Evolutionary conservation across 2,888 invertebrate genomes (phyloP), one percentile per base, ranked within the genome.

Genomic region (Melinopterus prodromus): DNA sequence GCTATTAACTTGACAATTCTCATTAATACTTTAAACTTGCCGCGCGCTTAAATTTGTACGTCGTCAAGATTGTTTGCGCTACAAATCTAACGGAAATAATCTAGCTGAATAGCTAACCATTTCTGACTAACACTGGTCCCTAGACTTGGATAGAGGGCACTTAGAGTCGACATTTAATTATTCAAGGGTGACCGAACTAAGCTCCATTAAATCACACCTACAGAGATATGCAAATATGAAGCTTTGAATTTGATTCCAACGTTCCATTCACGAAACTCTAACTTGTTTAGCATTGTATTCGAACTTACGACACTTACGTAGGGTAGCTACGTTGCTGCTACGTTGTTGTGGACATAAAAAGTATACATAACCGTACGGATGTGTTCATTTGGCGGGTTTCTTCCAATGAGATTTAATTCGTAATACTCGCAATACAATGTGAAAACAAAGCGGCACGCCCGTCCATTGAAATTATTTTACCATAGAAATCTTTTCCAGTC

Each of bases 151-250:
- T 7, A 7, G 12, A 7, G 53, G 53, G 53, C 53, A 53, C 53
- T 53, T 12, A 12, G 9, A 53, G 12, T 7, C 53, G 12, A 53
- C 7, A 53, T 53, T 53, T 9, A 53, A 53, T 53, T 53, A 53
- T 53, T 53, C 53, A 53, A 9, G 7, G 53, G 53, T 53, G 53
- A 1, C 53, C 53, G 53, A 53, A 53, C 53, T 53, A 53, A 53
- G 53, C 53, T 53, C 12, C 53, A 12, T 53, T 53, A 53, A 53
- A 53, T 53, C 7, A 12, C 53, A 53, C 53, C 53, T 53, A 53
- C 53, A 53, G 53, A 53, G 53, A 53, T 53, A 53, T 53, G 53
- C 53, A 53, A 53, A 53, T 53, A 53, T 53, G 53, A 53, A 53
- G 53, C 53, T 53, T 53, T 53, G 53, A 53, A 53, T 53, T 53